Evolutionary conservation across 2,113 vertebrate species (phyloP), one percentile per base, ranked within the genome.

Genomic region (Numida meleagris): DNA sequence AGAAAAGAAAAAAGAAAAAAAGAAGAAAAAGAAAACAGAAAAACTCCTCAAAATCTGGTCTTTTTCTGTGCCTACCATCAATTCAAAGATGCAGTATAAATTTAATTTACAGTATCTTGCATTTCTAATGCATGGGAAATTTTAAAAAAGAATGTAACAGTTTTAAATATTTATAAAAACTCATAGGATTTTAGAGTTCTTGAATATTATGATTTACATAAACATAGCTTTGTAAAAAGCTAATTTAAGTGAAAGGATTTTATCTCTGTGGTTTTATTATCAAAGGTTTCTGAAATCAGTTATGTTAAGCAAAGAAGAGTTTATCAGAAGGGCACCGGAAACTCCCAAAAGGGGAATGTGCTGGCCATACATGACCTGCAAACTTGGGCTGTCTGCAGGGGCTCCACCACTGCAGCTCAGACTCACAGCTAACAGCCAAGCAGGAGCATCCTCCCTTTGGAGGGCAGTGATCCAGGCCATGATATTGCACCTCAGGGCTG

Each of bases 101-200:
- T 85, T 82, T 82, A 94, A 95, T 94, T 95, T 88, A 67, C 45
- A 75, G 63, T 71, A 59, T n/a, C 67, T 85, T 67, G 57, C 78
- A 86, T 86, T 93, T 93, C 85, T 86, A 91, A 91, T 91, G 59
- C 61, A 89, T 65, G 18, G 45, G n/a, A 87, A 85, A 91, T 82
- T 82, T 88, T 86, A 36, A 84, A 66, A 84, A 12, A 66, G 78
- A 85, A 38, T 75, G 61, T 50, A 91, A 80, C 4, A 2, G 40
- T 40, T 93, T 91, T 71, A 95, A 95, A 94, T 91, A 96, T 96
- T 95, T 94, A 96, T 95, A 93, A 88, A 95, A 86, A 34, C 34
- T 81, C 79, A 61, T 4, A 91, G 43, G 55, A 67, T 76, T 85
- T 46, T 53, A 67, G 85, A 85, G 65, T 73, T 91, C 85, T 80